Conservation (phyloP, 1,140 invertebrate species). For the Hylaeus volcanicus region DNA sequence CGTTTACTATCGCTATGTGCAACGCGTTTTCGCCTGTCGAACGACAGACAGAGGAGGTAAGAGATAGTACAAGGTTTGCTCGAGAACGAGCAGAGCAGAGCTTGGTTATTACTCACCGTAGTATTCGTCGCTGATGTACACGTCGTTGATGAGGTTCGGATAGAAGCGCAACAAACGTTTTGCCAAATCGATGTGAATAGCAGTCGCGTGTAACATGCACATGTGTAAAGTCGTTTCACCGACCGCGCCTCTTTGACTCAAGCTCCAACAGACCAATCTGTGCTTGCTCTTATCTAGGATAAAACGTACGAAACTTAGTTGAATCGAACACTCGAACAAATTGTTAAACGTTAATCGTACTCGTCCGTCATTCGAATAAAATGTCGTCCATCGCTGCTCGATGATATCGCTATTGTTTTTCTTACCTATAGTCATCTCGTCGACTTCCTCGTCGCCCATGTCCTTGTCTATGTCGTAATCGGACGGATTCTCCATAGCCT, state of each 20-base stretch:
- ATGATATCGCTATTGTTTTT: neutral
- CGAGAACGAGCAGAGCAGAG: too few relatives aligned
- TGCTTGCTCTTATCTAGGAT: conserved; percentile 84
- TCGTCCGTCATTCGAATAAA: too few relatives aligned
- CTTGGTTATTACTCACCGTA: conserved; percentile 86
- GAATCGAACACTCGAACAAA: too few relatives aligned
- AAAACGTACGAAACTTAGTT: too few relatives aligned
- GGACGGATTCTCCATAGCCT: conserved; percentile 89
- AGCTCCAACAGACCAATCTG: conserved; percentile 94
- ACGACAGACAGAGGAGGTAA: neutral
- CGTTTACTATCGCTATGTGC: conserved; percentile 99
- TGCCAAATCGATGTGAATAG: conserved; percentile 94
- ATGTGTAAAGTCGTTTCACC: conserved; percentile 97
- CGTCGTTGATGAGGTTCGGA: conserved; percentile 97
- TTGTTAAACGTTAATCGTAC: too few relatives aligned
- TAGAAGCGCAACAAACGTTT: conserved; percentile 95
- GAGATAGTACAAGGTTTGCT: too few relatives aligned
- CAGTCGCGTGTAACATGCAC: conserved; percentile 94
- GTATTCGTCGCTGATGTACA: conserved; percentile 98
- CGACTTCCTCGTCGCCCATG: conserved; percentile 71
- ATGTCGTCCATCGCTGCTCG: too few relatives aligned
- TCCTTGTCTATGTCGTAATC: conserved; percentile 91
- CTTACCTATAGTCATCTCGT: conserved; percentile 76
- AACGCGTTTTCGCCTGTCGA: conserved; percentile 74
- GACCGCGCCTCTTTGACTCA: conserved; percentile 95